Percentiles rank a stretch among this genome's conserved stretches.
These are phyloP conservation scores for Peromyscus aztecus DNA, from an alignment of 2,797 vertebrate species.

Conservation along the genomic window DNA sequence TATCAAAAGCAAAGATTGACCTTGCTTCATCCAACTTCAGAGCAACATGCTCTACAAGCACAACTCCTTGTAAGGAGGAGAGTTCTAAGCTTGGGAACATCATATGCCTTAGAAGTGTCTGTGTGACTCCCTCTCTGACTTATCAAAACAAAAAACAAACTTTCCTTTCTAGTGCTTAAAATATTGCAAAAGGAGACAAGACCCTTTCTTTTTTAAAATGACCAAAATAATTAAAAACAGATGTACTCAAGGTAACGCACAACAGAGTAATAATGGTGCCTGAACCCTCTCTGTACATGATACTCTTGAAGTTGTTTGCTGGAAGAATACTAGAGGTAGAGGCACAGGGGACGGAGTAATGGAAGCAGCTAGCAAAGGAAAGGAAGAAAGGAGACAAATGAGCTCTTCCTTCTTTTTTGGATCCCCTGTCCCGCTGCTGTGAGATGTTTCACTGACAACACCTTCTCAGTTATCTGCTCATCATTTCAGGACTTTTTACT, in stretches of 20 bases:
- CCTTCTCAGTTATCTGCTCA: neutral
- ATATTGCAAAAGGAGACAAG: conserved; percentile 33
- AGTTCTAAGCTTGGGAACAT: neutral
- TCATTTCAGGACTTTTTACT: neutral
- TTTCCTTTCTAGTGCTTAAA: conserved; percentile 8
- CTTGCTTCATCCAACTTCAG: conserved; percentile 1
- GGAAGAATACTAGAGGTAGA: neutral
- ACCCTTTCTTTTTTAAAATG: conserved; percentile 17
- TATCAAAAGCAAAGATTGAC: conserved; percentile 49
- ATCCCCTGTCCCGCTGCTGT: neutral
- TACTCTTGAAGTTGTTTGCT: neutral
- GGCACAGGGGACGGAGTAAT: neutral
- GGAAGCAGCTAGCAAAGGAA: neutral
- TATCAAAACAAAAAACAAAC: neutral
- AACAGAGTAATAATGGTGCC: neutral
- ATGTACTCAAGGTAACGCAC: neutral
- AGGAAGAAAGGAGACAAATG: neutral
- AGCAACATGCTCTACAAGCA: neutral
- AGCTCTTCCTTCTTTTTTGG: neutral
- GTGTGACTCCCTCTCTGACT: neutral
- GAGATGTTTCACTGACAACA: conserved; percentile 25
- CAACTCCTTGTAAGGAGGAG: neutral
- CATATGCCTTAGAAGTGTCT: neutral
- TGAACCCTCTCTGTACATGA: neutral
- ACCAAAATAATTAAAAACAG: neutral